Conservation (phyloP, 2,113 vertebrate genomes). For the Eurystomus gularis region DNA sequence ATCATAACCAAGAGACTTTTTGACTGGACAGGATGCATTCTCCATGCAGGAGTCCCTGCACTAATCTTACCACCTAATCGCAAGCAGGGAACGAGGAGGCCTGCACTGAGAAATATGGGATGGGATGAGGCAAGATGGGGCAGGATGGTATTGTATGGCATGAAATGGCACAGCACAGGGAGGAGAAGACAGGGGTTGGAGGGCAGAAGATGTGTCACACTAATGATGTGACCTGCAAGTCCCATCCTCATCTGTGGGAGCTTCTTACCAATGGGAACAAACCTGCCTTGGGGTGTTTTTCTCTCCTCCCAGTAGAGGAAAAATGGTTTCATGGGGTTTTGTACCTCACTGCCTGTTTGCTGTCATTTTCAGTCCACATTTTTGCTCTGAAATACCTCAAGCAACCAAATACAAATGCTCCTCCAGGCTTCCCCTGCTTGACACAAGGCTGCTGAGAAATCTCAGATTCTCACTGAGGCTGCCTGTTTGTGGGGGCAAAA, state of each 20-base stretch:
- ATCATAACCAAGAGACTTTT: background rate
- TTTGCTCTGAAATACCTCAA: background rate
- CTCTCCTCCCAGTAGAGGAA: background rate
- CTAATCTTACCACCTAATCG: background rate
- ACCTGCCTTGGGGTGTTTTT: background rate
- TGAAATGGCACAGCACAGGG: background rate
- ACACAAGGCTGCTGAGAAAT: constrained; percentile 11
- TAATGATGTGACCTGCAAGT: background rate
- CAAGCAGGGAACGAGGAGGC: background rate
- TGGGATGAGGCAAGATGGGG: background rate
- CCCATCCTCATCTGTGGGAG: background rate
- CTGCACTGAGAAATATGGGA: background rate
- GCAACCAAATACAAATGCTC: background rate
- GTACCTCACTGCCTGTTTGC: background rate
- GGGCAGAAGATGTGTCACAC: background rate
- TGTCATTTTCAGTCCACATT: background rate
- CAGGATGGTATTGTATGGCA: background rate
- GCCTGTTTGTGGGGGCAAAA: background rate
- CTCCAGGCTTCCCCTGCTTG: background rate
- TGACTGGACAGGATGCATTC: background rate
- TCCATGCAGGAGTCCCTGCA: background rate
- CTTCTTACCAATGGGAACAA: background rate
- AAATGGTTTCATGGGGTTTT: background rate
- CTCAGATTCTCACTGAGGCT: background rate
- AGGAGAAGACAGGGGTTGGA: background rate